phyloP scores from a whole-genome alignment of 2,888 invertebrate genomes.

The Drosophila colorata region DNA sequence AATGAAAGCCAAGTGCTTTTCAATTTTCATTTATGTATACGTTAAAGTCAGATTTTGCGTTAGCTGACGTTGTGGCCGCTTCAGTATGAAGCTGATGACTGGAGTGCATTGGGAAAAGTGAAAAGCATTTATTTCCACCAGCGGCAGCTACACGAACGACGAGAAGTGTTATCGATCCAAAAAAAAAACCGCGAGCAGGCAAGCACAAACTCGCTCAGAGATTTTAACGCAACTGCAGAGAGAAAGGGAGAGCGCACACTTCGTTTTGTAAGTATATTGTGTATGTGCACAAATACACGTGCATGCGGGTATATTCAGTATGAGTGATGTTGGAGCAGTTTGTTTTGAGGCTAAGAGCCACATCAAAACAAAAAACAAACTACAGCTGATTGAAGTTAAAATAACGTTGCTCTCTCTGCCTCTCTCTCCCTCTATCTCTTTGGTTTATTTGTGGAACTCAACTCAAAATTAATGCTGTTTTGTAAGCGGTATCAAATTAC shows the following conservation, averaged over 20 bases:
- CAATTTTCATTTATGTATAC: constrained; percentile 37
- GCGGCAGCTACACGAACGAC: constrained; percentile 44
- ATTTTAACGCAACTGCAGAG: constrained; percentile 32
- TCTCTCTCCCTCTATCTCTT: constrained; percentile 14
- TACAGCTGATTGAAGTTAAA: constrained; percentile 74
- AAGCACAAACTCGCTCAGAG: constrained; percentile 56
- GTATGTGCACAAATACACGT: constrained; percentile 3
- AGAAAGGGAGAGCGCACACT: constrained; percentile 33
- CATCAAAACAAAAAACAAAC: constrained; percentile 78
- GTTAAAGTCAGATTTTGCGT: constrained; percentile 35
- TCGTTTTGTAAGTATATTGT: constrained; percentile 25
- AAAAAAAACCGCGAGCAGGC: constrained; percentile 39
- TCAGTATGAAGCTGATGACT: constrained; percentile 84
- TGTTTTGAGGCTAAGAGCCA: constrained; percentile 32
- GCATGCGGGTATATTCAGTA: constrained; percentile 18
- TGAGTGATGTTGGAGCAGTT: constrained; percentile 40
- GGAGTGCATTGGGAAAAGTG: constrained; percentile 84
- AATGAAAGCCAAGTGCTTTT: constrained; percentile 51
- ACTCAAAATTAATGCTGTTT: constrained; percentile 32
- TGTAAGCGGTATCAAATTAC: background rate
- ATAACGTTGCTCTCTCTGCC: constrained; percentile 15
- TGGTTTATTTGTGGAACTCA: constrained; percentile 30
- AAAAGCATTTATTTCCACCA: constrained; percentile 83
- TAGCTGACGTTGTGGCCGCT: constrained; percentile 75
- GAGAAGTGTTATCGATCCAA: constrained; percentile 82